phyloP scores from a whole-genome alignment of 2,888 invertebrate genomes.

The Neoaliturus tenellus region DNA sequence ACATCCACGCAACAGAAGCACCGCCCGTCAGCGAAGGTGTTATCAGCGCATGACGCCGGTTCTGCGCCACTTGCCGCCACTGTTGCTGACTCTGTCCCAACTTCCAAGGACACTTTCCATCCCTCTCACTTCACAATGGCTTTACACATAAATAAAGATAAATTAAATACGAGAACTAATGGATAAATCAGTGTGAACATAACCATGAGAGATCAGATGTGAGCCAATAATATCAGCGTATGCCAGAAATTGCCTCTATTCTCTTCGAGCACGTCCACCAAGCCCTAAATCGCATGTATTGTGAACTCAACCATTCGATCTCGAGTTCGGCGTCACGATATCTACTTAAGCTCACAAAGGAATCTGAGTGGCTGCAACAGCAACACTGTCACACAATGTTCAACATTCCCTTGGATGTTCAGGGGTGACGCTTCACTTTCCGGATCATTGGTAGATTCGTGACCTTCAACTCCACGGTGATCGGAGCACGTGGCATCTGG shows the following conservation, averaged over 20 bases:
- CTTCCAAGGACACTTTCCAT: neutral
- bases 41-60: conserved; percentile 35
- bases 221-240: neutral
- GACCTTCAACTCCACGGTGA: neutral
- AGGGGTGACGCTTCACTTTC: conserved; percentile 41
- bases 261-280: neutral
- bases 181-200: no score
- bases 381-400: neutral
- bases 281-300: neutral
- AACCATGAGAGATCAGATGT: no score
- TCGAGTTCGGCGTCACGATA: neutral
- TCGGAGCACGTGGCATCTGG: neutral
- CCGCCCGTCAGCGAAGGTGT: conserved; percentile 1
- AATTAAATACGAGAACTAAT: no score
- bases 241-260: conserved; percentile 5
- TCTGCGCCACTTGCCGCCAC: conserved; percentile 21
- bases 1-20: neutral
- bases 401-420: conserved; percentile 7
- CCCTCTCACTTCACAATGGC: neutral
- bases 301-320: neutral
- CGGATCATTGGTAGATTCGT: neutral
- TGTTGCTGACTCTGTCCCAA: neutral
- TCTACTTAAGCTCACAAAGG: neutral
- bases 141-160: no score
- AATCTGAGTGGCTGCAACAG: neutral